phyloP scores from a whole-genome alignment of 2,113 vertebrate species.

The Odontophorus gujanensis region DNA sequence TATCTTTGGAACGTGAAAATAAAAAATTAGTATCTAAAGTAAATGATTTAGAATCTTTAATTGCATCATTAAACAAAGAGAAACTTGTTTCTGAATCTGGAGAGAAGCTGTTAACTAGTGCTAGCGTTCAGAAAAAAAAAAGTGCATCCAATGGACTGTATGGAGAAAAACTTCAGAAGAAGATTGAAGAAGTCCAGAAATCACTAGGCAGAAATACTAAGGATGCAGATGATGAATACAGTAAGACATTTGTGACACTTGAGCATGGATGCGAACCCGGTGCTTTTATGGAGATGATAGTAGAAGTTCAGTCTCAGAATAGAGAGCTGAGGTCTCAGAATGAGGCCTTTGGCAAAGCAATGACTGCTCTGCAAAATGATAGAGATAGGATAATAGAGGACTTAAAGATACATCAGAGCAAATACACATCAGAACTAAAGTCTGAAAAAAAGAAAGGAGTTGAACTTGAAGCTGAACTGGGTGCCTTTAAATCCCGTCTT shows the following conservation, averaged over 20 bases:
- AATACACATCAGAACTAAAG: conserved; percentile 78
- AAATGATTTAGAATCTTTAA: conserved; percentile 72
- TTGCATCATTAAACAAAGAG: conserved; percentile 73
- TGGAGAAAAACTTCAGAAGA: conserved; percentile 52
- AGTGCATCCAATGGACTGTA: not conserved
- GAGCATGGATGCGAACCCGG: conserved; percentile 49
- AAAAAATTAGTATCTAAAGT: conserved; percentile 74
- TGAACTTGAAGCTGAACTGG: conserved; percentile 76
- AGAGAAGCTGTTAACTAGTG: conserved; percentile 58
- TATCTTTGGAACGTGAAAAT: conserved; percentile 71
- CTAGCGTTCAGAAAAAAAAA: conserved; percentile 38
- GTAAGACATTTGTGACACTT: conserved; percentile 7
- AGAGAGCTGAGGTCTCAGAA: conserved; percentile 78
- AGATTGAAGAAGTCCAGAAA: conserved; percentile 56
- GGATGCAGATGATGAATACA: conserved; percentile 66
- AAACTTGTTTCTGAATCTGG: conserved; percentile 62
- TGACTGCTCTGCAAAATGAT: conserved; percentile 86
- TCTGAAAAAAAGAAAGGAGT: conserved; percentile 69
- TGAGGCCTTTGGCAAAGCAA: conserved; percentile 84
- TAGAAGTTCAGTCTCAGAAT: conserved; percentile 69
- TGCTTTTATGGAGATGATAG: conserved; percentile 64
- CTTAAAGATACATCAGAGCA: conserved; percentile 80
- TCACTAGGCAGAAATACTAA: conserved; percentile 50
- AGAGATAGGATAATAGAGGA: conserved; percentile 85
- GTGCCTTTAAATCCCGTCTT: conserved; percentile 58